Evolutionary conservation across 2,113 vertebrate species (phyloP), one percentile per base, ranked within the genome.

Genomic region (Thunnus thynnus): DNA sequence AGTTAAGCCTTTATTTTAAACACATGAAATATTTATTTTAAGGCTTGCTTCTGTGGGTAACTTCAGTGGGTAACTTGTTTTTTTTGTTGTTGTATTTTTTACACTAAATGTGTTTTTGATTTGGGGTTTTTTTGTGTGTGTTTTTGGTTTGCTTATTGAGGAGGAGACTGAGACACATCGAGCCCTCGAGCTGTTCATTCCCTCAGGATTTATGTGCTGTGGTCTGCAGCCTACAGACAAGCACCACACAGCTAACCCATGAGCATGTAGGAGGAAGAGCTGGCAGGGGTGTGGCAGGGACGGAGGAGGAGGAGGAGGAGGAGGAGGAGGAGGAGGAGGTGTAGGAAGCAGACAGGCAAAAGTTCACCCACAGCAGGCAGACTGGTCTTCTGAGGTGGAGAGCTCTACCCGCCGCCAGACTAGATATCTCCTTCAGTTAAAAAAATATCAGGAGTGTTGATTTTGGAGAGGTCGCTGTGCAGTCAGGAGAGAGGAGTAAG

Each of bases 341-440:
- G 67, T 17, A 18, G 60, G 62, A 61, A 52, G 72, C 86, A 92
- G 88, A 89, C 79, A 11, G 89, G 80, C 88, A 91, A 88, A 88
- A 91, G 85, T 90, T 91, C 80, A 85, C 10, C 51, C 78, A 9
- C 76, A 79, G 86, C 65, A 76, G 72, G 48, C 36, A 54, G 55
- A 61, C 71, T 27, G 82, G 82, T 82, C 76, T 68, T 86, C 68
- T 52, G 51, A 79, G 85, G 82, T 84, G 67, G 60, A 58, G 51
- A 6, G 27, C 75, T 64, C 44, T 57, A 32, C 27, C 63, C 1
- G 55, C 54, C 32, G 63, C 64, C 76, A 82, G 80, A 50, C 73
- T 41, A 78, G 71, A 86, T 86, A 72, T 89, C 87, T 76, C 22
- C 64, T 44, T 68, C 80, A 58, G 61, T 55, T 32, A 61, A 73